Evolutionary conservation across 2,888 invertebrate species (phyloP), one percentile per base, ranked within the genome.

Genomic region (Tachina lurida): DNA sequence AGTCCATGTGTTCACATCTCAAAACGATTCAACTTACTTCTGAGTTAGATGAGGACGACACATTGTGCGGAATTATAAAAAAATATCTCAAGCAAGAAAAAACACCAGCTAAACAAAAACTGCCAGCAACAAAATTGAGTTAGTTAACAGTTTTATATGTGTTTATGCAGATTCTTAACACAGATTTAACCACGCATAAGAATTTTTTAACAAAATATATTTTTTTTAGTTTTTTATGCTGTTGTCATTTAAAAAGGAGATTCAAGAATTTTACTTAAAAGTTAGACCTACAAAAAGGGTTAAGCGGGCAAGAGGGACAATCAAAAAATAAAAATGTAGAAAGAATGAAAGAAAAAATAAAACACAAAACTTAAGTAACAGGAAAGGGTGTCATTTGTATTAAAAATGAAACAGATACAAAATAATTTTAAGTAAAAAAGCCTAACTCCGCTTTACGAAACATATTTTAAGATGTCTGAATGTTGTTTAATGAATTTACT

Each of bases 121-220:
- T 92, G 92, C 92, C 92, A 92, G 92, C 91, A 90, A 91, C 91
- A 91, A 92, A 92, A 92, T 92, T 92, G 91, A 92, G 92, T 92
- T 92, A 92, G 92, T 92, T 92, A 92, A 92, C 92, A 91, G 92
- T 92, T 92, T 92, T 92, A 92, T 92, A 91, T 90, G 91, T 90
- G 89, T 90, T 89, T 89, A 90, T 90, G 90, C 89, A 90, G 89
- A 90, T 91, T 91, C 91, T 83, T 79, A 83, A 86, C 86, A 86
- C 81, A 86, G 86, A 86, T 86, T 86, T 83, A 86, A 83, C 86
- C 83, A 86, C 83, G 79, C 86, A 83, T 68, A 86, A 86, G 83
- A 86, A 83, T 86, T 83, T 83, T 73, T 83, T 80, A 80, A 83
- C 83, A 86, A 83, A 80, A 79, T 80, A 76, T 56, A 79, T 39